Percentiles rank a stretch among this genome's conserved stretches.
Evolutionary conservation across 2,888 invertebrate genomes (phyloP).

Genomic region (Poecilobothrus nobilitatus): DNA sequence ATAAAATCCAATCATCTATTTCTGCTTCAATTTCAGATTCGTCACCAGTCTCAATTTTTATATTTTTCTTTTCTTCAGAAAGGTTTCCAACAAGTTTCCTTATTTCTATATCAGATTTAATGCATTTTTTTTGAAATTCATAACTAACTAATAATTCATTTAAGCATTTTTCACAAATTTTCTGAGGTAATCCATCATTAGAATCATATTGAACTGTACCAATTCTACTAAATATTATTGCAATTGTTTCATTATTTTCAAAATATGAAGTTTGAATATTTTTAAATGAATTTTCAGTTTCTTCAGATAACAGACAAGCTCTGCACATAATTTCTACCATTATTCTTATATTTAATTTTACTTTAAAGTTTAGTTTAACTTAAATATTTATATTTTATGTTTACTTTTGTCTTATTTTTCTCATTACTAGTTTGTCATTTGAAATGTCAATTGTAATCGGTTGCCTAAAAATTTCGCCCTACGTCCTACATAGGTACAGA

Average conservation of each 20-base stretch:
- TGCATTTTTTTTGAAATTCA: conserved; percentile 45
- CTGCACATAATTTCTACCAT: conserved; percentile 5
- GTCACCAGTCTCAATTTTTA: conserved; percentile 15
- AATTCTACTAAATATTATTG: background rate
- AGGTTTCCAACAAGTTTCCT: conserved; percentile 29
- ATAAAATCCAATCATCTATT: background rate
- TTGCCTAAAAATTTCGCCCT: too few species aligned
- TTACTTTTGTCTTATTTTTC: background rate
- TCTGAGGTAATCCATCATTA: conserved; percentile 53
- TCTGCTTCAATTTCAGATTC: background rate
- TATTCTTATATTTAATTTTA: background rate
- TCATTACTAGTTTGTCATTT: too few species aligned
- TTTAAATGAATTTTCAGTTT: background rate
- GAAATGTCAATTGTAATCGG: too few species aligned
- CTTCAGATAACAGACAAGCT: background rate
- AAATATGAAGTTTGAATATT: background rate
- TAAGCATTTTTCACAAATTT: conserved; percentile 51
- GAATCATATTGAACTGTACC: conserved; percentile 17
- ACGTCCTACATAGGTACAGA: too few species aligned
- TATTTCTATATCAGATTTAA: conserved; percentile 42
- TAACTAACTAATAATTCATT: conserved; percentile 46
- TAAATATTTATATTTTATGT: background rate
- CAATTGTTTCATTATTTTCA: background rate
- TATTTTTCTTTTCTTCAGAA: conserved; percentile 19
- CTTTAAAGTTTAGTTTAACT: too few species aligned